Conservation (phyloP, 2,797 vertebrate genomes). For the Xiphophorus birchmanni region DNA sequence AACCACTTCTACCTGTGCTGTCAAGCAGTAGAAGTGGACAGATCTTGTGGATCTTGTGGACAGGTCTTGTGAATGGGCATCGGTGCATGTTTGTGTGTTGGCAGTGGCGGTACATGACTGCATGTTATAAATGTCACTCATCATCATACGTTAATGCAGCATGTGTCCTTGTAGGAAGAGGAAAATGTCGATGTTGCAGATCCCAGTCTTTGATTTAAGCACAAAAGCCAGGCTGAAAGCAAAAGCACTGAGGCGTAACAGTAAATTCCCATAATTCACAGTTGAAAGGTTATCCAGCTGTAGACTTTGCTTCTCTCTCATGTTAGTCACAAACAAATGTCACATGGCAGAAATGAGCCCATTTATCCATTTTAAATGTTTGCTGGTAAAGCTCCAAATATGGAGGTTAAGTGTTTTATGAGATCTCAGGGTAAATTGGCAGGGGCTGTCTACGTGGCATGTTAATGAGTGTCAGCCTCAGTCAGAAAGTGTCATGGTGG, state of each 20-base stretch:
- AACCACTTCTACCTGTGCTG: too few relatives aligned
- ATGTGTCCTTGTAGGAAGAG: constrained; percentile 83
- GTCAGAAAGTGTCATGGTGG: not conserved
- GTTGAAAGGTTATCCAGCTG: constrained; percentile 89
- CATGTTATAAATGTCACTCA: constrained; percentile 81
- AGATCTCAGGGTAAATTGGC: constrained; percentile 41
- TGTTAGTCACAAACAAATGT: constrained; percentile 89
- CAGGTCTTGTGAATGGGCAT: too few relatives aligned
- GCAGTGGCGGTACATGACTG: constrained; percentile 46
- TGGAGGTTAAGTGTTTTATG: constrained; percentile 65
- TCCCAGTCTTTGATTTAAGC: constrained; percentile 94
- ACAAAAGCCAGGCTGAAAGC: constrained; percentile 86
- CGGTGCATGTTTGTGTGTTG: too few relatives aligned
- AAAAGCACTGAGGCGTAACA: constrained; percentile 90
- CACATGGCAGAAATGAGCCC: constrained; percentile 86
- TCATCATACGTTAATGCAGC: constrained; percentile 72
- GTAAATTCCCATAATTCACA: constrained; percentile 98
- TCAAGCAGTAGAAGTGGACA: too few relatives aligned
- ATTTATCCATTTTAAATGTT: constrained; percentile 60
- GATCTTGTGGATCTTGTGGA: constrained; percentile 32
- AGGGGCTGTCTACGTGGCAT: constrained; percentile 12
- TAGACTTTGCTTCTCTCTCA: constrained; percentile 81
- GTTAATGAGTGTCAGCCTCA: constrained; percentile 1
- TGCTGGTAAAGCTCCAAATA: constrained; percentile 73
- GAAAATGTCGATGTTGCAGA: constrained; percentile 85